Percentiles rank a stretch among this genome's conserved stretches.
Evolutionary conservation across 2,888 invertebrate genomes (phyloP).

Genomic region (Noctua comes): DNA sequence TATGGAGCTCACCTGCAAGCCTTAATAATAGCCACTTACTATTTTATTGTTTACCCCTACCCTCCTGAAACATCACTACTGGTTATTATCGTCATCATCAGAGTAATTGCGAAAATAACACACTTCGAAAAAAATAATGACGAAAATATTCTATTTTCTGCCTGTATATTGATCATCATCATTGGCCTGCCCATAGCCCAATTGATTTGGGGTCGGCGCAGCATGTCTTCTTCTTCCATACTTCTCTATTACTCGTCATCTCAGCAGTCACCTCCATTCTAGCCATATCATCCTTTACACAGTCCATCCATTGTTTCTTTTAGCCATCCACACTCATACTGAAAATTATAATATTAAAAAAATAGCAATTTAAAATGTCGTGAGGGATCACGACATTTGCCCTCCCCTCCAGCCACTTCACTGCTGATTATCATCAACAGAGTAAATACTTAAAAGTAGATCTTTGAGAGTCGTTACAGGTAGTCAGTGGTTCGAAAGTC

Average conservation of each 20-base stretch:
- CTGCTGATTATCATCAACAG: neutral
- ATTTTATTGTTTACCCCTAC: constrained; percentile 64
- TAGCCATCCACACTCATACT: neutral
- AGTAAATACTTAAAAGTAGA: too few species aligned
- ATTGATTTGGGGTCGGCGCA: neutral
- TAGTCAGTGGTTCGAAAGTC: too few species aligned
- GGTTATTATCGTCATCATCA: constrained; percentile 18
- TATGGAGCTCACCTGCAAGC: constrained; percentile 65
- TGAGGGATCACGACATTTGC: neutral
- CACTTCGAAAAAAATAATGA: neutral
- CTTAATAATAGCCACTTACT: constrained; percentile 66
- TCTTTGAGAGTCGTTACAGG: too few species aligned
- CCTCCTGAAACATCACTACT: constrained; percentile 31
- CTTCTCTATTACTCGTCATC: neutral
- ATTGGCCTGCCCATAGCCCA: neutral
- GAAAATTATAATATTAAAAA: too few species aligned
- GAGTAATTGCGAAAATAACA: neutral
- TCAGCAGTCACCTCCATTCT: neutral
- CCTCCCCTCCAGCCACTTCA: neutral
- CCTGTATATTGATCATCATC: neutral
- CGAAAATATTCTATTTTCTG: neutral
- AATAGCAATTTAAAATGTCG: too few species aligned
- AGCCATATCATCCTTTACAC: neutral
- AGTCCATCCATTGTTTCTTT: neutral
- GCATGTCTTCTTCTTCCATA: neutral